Conservation (phyloP, 2,113 vertebrate species). For the Eubucco bourcierii region DNA sequence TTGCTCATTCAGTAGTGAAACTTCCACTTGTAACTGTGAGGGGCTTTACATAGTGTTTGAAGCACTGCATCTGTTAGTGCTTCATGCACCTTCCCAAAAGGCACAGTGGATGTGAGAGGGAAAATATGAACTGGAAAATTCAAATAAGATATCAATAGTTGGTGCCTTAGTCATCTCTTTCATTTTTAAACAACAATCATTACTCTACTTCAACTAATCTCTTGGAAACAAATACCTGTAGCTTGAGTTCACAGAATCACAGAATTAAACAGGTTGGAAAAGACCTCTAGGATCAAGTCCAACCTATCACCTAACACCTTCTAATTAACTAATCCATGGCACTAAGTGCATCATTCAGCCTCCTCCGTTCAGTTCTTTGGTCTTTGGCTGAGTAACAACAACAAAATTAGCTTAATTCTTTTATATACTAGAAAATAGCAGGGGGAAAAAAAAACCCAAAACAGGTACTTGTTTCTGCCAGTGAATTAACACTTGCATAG, state of each 20-base stretch:
- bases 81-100: not conserved
- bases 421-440: not conserved
- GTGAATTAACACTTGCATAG: constrained; percentile 32
- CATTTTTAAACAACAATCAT: not conserved
- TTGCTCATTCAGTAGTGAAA: not conserved
- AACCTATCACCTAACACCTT: too few relatives aligned
- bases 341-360: too few relatives aligned
- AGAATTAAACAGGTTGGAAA: too few relatives aligned
- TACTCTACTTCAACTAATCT: not conserved
- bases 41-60: not conserved
- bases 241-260: not conserved
- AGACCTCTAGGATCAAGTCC: too few relatives aligned
- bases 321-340: too few relatives aligned
- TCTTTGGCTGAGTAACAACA: not conserved
- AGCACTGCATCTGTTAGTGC: not conserved
- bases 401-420: not conserved
- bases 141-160: not conserved
- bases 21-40: not conserved
- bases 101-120: not conserved
- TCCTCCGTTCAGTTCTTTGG: not conserved
- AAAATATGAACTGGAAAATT: not conserved
- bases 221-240: not conserved
- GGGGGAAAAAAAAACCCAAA: not conserved
- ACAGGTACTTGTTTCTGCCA: constrained; percentile 26
- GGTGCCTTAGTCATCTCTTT: not conserved